Evolutionary conservation across 2,113 vertebrate species (phyloP).

Genomic region (Phrynocephalus versicolor): DNA sequence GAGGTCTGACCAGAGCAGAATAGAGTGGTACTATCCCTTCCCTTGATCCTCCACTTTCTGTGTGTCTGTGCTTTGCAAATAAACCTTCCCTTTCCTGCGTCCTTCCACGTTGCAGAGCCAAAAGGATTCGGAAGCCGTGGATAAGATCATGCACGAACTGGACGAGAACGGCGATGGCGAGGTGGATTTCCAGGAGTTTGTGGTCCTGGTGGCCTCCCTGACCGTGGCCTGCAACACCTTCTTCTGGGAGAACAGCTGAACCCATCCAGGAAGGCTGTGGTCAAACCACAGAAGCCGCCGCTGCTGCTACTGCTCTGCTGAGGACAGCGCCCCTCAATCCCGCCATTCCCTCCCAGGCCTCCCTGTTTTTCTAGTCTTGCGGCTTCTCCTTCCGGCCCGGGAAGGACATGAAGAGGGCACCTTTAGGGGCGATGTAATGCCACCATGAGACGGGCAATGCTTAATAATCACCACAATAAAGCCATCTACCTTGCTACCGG

Average conservation of each 20-base stretch:
- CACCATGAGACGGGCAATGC: constrained; percentile 6
- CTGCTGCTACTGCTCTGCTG: not conserved
- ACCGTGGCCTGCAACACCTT: constrained; percentile 91
- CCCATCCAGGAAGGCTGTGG: too few species aligned
- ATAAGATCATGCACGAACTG: constrained; percentile 89
- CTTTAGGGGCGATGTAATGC: not conserved
- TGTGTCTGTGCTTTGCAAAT: too few species aligned
- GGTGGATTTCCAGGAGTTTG: constrained; percentile 94
- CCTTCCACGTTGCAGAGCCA: constrained; percentile 65
- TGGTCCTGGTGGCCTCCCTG: constrained; percentile 86
- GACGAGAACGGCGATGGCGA: constrained; percentile 88
- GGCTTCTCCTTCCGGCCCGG: not conserved
- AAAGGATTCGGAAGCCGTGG: constrained; percentile 81
- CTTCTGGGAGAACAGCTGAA: constrained; percentile 81
- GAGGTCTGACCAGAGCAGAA: too few species aligned
- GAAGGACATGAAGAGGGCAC: fast-evolving
- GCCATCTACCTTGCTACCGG: not conserved
- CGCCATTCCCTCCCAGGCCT: not conserved
- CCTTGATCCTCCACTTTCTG: too few species aligned
- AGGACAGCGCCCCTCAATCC: not conserved
- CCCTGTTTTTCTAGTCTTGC: not conserved
- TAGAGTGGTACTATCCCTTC: too few species aligned
- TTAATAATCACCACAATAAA: constrained; percentile 62
- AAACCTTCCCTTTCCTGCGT: too few species aligned
- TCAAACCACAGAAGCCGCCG: not conserved